Base-by-base conservation (phyloP, 2,888 invertebrate genomes). In the Argyresthia goedartella region DNA sequence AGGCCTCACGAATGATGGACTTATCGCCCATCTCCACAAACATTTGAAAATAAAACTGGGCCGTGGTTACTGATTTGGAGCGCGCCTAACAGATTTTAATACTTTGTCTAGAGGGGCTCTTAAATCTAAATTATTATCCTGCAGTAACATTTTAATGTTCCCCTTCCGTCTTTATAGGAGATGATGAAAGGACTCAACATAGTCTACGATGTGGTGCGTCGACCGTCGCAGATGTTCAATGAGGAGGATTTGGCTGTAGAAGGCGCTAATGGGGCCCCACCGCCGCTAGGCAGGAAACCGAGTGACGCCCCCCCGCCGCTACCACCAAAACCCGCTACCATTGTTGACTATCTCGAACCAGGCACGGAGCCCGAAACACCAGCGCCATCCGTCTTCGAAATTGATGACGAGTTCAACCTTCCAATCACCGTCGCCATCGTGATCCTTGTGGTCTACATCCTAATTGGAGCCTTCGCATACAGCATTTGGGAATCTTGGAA, bases 381-480 rank as follows among this genome's bases (percentile, higher is more conserved):
- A 42, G 94, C 93, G 0, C 90, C 93, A 48, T 93, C 93, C 39
- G 88, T 90, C 2, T 95, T 91, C 61, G 93, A 92, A 68, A 91
- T 96, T 52, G 95, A 95, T 68, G 97, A 98, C 64, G 95, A 98
- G 71, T 98, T 98, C 73, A 97, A 98, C 73, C 79, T 99, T 52
- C 98, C 98, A 0, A 93, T 98, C 39, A 93, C 95, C 0, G 89
- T 98, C 0, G 98, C 98, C 0, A 91, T 97, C 2, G 73, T 91
- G 43, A 91, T 98, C 53, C 87, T 98, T 13, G 76, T 97, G 0
- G 73, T 91, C 0, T 99, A 99, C 77, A 96, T 98, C 46, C 89
- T 97, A 54, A 76, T 94, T 13, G 98, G 98, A 0, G 95, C 96
- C 0, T 87, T 91, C 1, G 90, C 94, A 0, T 98, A 94, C 65